Evolutionary conservation across 2,113 vertebrate species (phyloP).

Genomic region (Prunella himalayana): DNA sequence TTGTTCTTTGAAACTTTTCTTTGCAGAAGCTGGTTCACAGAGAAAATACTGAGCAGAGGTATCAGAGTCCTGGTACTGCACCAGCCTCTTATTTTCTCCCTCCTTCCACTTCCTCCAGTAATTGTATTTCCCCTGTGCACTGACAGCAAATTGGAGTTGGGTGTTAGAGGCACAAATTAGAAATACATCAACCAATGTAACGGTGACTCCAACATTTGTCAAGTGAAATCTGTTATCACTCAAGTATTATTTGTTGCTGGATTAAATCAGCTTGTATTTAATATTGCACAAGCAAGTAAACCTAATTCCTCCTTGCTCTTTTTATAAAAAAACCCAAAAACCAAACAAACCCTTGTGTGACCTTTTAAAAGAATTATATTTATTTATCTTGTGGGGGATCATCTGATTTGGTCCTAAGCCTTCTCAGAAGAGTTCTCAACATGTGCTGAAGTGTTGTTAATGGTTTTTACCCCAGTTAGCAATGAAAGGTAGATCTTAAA

Average conservation of each 20-base stretch:
- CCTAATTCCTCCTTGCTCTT: neutral
- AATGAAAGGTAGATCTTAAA: conserved; percentile 35
- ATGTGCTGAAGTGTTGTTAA: neutral
- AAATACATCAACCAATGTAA: neutral
- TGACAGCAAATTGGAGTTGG: neutral
- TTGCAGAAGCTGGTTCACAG: neutral
- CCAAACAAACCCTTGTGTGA: neutral
- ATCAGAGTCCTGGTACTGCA: neutral
- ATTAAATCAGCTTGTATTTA: neutral
- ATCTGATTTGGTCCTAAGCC: neutral
- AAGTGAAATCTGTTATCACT: neutral
- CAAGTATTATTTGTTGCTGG: neutral
- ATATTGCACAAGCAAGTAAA: neutral
- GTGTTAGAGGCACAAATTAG: neutral
- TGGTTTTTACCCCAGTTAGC: neutral
- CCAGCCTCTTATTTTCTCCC: neutral
- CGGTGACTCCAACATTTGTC: neutral
- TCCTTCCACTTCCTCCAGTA: neutral
- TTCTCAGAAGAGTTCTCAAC: neutral
- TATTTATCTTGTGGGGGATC: neutral
- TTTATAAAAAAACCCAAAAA: neutral
- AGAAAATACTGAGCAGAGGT: neutral
- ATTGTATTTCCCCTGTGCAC: neutral
- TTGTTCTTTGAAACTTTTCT: neutral
- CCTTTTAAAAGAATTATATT: neutral